Base-by-base conservation (phyloP, 2,797 vertebrate genomes). In the Picus viridis region DNA sequence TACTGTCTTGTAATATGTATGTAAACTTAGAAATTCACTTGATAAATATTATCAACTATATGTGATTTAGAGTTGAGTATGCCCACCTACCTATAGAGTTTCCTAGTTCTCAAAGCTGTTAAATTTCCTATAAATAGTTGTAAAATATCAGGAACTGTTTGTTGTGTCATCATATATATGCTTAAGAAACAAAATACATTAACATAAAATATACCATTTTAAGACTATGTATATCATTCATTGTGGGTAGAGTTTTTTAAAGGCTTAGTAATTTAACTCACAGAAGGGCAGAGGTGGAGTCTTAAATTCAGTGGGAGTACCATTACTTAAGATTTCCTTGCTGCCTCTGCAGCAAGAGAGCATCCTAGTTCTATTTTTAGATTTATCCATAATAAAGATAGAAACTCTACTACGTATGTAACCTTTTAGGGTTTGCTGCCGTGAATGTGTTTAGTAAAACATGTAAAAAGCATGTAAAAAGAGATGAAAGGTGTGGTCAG, bases 401-500 rank as follows among this genome's bases (percentile, higher is more conserved):
- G 84, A 76, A 73, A 49, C 13, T 36, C 34, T 74, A 23, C 56
- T 49, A 7, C 59, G 6, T 20, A 14, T 43, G 27, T 83, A 83
- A 56, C 39, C 51, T 71, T 71, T 57, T 36, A 86, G 41, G 24
- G 45, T 24, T 84, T 91, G 49, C 83, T 96, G 89, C 68, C 13
- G 17, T 91, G 22, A 83, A 4, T 19, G 36, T 70, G n/a, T 58
- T 92, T 93, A 82, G 34, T 49, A 78, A 93, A 88, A 92, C 32
- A 24, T 45, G 54, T 74, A 79, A 89, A 90, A 58, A 58, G 32
- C 61, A 29, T 36, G 27, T 92, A 82, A 92, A 96, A 83, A 73
- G 63, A 80, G 49, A 56, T 71, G 17, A 90, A 93, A 91, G 30
- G 41, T 77, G 20, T 75, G 83, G 83, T 92, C 75, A 68, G 93